Percentiles rank a stretch among this genome's conserved stretches.
These are phyloP conservation scores for Idaea biselata DNA, from an alignment of 2,888 invertebrate species.

Conservation along the genomic window DNA sequence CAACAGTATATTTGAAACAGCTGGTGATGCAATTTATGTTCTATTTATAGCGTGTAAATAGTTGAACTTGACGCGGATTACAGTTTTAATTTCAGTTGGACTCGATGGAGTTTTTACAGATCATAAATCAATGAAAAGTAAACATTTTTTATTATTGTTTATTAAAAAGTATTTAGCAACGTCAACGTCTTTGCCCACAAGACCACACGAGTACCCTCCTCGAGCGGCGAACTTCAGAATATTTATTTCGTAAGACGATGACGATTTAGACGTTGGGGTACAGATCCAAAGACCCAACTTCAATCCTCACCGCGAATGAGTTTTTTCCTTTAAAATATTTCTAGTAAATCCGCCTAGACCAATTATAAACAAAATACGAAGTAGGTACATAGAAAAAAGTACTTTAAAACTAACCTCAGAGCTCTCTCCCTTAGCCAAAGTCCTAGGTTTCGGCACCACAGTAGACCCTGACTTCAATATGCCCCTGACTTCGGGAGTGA, in stretches of 20 bases:
- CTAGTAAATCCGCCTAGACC: too few species aligned
- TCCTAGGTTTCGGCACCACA: constrained; percentile 64
- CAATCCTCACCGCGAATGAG: too few species aligned
- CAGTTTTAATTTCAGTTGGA: not conserved
- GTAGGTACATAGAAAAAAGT: too few species aligned
- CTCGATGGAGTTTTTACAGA: not conserved
- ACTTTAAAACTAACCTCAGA: constrained; percentile 61
- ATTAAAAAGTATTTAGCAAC: not conserved
- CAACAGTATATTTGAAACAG: not conserved
- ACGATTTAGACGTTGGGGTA: too few species aligned
- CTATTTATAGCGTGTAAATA: not conserved
- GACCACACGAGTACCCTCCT: too few species aligned
- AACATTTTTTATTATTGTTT: not conserved
- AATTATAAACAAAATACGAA: too few species aligned
- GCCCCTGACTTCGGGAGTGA: constrained; percentile 77
- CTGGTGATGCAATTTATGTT: constrained; percentile 1
- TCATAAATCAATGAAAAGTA: not conserved
- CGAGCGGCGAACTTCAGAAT: too few species aligned
- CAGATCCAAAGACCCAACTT: too few species aligned
- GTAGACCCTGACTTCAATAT: constrained; percentile 78
- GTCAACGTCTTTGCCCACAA: too few species aligned
- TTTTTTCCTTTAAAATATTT: too few species aligned
- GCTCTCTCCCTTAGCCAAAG: constrained; percentile 72
- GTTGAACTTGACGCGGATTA: not conserved
- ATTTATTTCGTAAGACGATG: too few species aligned